A percentile compares a stretch with the other conserved stretches of the same genome.
Conservation (phyloP, 2,113 vertebrate species). For the Bubalus kerabau region DNA sequence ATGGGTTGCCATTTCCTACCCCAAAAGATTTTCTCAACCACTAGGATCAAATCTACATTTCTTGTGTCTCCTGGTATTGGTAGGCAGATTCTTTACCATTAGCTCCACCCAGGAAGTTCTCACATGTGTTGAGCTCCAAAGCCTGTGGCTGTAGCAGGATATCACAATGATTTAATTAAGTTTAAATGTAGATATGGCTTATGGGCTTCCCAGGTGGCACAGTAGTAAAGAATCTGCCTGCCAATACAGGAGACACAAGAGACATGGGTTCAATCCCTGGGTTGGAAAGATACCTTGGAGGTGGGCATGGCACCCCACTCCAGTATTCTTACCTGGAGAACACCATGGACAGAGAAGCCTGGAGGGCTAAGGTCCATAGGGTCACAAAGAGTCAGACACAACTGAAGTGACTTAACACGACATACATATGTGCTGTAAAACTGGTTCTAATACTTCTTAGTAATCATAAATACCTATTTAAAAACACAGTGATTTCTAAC, state of each 20-base stretch:
- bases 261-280: background rate
- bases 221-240: background rate
- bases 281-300: background rate
- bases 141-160: background rate
- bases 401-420: background rate
- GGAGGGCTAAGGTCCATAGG: background rate
- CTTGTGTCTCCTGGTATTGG: background rate
- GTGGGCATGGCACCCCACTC: background rate
- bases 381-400: background rate
- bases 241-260: background rate
- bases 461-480: background rate
- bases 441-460: background rate
- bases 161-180: background rate
- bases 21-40: background rate
- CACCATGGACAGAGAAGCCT: background rate
- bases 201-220: background rate
- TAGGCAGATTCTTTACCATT: background rate
- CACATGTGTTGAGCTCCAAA: background rate
- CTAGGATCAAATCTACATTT: background rate
- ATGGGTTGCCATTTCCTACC: background rate
- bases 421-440: background rate
- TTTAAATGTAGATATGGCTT: background rate
- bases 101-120: background rate
- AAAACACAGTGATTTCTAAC: background rate
- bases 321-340: background rate